Evolutionary conservation across 1,140 invertebrate genomes (phyloP).

Genomic region (Bathynomus jamesi): DNA sequence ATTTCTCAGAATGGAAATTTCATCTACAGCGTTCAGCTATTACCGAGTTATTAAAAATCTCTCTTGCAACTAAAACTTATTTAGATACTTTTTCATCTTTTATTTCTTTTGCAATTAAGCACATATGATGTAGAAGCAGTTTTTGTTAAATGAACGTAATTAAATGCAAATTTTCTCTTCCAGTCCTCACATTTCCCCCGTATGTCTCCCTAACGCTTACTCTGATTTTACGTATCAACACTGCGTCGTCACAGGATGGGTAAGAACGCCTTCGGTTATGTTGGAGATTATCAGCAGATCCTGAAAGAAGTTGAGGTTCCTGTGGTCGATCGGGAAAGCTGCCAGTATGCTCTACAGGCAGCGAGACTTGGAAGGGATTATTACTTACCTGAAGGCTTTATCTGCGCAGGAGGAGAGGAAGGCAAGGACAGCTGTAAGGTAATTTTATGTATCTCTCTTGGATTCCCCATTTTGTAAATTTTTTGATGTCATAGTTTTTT

Average conservation of each 20-base stretch:
- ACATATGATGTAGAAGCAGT: too few species aligned
- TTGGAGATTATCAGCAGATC: slow-evolving; percentile 80
- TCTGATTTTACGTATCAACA: slow-evolving; percentile 69
- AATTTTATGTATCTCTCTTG: not conserved
- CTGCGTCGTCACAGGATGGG: slow-evolving; percentile 91
- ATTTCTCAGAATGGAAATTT: too few species aligned
- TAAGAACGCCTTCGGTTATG: slow-evolving; percentile 75
- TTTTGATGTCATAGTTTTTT: not conserved
- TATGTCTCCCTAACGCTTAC: slow-evolving; percentile 61
- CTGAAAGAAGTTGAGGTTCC: slow-evolving; percentile 52
- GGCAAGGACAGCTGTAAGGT: slow-evolving; percentile 64
- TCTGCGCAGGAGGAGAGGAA: slow-evolving; percentile 86
- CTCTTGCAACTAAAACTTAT: not conserved
- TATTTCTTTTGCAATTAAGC: slow-evolving; percentile 1
- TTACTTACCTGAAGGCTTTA: slow-evolving; percentile 55
- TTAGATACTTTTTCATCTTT: not conserved
- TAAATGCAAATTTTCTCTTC: not conserved
- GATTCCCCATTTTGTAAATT: not conserved
- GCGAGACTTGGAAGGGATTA: slow-evolving; percentile 46
- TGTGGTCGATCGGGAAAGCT: slow-evolving; percentile 46
- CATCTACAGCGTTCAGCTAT: too few species aligned
- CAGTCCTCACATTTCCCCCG: slow-evolving; percentile 79
- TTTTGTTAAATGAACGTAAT: not conserved
- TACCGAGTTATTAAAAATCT: too few species aligned
- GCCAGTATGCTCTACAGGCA: slow-evolving; percentile 46